These are phyloP conservation scores for Rhodophaea formosa DNA, from an alignment of 2,888 invertebrate species.

Conservation along the genomic window DNA sequence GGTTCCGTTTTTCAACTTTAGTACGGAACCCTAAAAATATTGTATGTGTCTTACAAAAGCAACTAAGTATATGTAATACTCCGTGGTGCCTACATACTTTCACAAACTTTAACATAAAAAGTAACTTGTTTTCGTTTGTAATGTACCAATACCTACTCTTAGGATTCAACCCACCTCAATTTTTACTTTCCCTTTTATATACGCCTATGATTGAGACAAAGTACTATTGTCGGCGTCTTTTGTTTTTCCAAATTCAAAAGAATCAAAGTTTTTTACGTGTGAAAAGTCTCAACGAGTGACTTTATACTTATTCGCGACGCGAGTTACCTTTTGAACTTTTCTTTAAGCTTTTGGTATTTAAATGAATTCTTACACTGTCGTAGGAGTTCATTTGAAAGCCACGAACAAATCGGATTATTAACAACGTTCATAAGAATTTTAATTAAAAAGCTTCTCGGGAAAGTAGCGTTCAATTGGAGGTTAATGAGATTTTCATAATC, in stretches of 20 bases:
- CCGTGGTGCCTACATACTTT: no score
- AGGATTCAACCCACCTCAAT: no score
- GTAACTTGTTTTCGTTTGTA: no score
- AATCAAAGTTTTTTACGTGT: constrained; percentile 18
- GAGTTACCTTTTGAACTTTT: constrained; percentile 36
- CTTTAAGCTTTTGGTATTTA: constrained; percentile 21
- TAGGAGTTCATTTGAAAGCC: constrained; percentile 1
- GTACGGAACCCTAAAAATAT: no score
- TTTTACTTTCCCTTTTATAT: not conserved
- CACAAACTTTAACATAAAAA: no score
- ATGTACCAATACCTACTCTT: no score
- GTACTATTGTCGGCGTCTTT: constrained; percentile 9
- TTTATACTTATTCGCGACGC: constrained; percentile 27
- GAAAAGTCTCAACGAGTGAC: constrained; percentile 13
- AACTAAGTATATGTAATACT: no score
- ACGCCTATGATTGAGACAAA: not conserved
- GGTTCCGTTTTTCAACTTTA: no score
- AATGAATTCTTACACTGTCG: constrained; percentile 15
- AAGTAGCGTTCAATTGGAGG: not conserved
- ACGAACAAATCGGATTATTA: constrained; percentile 13
- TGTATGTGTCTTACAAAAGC: no score
- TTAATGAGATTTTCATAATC: not conserved
- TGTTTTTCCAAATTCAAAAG: constrained; percentile 3
- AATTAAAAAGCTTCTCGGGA: not conserved
- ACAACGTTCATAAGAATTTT: not conserved